These are phyloP conservation scores for Heliconius hewitsoni DNA, from an alignment of 1,140 invertebrate genomes.

Conservation along the genomic window DNA sequence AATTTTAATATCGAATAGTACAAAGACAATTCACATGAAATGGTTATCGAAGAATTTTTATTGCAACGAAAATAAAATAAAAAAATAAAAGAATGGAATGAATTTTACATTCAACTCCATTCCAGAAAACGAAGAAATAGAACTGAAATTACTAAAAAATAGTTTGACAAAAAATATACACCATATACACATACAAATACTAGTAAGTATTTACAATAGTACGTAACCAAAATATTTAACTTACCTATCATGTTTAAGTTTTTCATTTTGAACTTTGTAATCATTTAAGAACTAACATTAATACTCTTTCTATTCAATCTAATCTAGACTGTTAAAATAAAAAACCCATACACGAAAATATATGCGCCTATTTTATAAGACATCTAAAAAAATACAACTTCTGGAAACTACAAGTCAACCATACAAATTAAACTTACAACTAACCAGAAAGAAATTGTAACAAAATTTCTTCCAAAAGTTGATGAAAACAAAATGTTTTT, in stretches of 20 bases:
- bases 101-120: too few relatives aligned
- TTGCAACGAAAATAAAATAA: neutral
- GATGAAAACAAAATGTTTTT: slow-evolving; percentile 44
- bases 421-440: slow-evolving; percentile 44
- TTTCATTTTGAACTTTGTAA: too few relatives aligned
- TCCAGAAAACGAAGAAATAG: too few relatives aligned
- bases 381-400: slow-evolving; percentile 19
- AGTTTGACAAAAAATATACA: too few relatives aligned
- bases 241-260: too few relatives aligned
- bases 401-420: slow-evolving; percentile 31
- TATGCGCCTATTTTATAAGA: neutral
- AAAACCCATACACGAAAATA: neutral
- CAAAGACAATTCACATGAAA: neutral
- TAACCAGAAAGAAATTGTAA: slow-evolving; percentile 65
- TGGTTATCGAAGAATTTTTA: too few relatives aligned
- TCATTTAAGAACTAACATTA: too few relatives aligned
- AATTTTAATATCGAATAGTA: neutral
- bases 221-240: too few relatives aligned
- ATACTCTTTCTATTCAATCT: neutral
- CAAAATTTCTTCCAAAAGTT: slow-evolving; percentile 53
- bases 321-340: neutral
- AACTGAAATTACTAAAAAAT: too few relatives aligned
- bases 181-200: too few relatives aligned
- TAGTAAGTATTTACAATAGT: too few relatives aligned
- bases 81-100: too few relatives aligned